Evolutionary conservation across 2,113 vertebrate species (phyloP), one percentile per base, ranked within the genome.

Genomic region (Triplophysa dalaica): DNA sequence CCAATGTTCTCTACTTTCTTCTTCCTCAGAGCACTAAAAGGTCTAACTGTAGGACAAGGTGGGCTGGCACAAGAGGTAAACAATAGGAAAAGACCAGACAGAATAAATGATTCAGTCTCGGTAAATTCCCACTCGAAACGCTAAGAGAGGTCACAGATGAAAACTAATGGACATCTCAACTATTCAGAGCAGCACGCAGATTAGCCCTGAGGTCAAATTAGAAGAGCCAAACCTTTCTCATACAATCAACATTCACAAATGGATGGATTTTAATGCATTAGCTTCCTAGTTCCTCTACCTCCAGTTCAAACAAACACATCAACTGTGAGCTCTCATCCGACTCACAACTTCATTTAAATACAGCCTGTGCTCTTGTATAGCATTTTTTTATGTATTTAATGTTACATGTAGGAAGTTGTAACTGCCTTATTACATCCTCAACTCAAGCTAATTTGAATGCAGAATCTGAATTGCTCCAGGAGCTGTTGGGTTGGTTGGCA

Each of bases 161-260:
- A 66, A 68, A 38, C 54, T 66, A 78, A 56, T 58, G 76, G 64
- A 60, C 65, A 56, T 78, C 76, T 68, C 76, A 60, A 29, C 50
- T 58, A 69, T 69, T 56, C 50, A 60, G 29, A 45, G 64, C 50
- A 45, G 21, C 66, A 69, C 52, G 60, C 76, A 26, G 16, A 78
- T 69, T 78, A 78, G 66, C 76, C 54, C 12, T 17, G 11, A 60
- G 76, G 76, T 78, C 50, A 68, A 43, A 78, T 58, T 68, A 68
- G 21, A 60, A 60, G 22, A 43, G 5, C 24, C 21, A 48, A 76
- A 54, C 24, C 68, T 52, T 64, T 76, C 61, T 52, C 7, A n/a
- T 60, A 48, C 26, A 68, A 67, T 68, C 67, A 58, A 1, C 21
- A 60, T 60, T 26, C 76, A 78, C 52, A 68, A 78, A 78, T 78